phyloP scores from a whole-genome alignment of 2,888 invertebrate genomes.

The Leistus spinibarbis region DNA sequence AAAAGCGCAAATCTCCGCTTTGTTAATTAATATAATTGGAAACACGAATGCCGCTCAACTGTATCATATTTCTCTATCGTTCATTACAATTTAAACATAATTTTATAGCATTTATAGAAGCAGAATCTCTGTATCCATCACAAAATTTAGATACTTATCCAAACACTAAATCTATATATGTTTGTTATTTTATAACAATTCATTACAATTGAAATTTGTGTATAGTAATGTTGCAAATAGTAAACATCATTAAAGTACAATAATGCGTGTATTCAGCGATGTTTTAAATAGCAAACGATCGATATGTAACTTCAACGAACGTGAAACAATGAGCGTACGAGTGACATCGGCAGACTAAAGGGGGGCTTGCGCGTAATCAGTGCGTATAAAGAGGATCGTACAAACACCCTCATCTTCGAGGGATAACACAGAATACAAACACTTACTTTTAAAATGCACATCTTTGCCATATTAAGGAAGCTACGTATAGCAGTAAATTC shows the following conservation, averaged over 20 bases:
- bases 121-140: background rate
- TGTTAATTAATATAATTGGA: slow-evolving; percentile 37
- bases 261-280: too few species aligned
- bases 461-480: too few species aligned
- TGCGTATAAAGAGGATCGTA: slow-evolving; percentile 19
- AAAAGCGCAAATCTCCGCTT: slow-evolving; percentile 36
- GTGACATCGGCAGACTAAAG: background rate
- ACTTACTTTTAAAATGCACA: too few species aligned
- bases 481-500: too few species aligned
- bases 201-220: too few species aligned
- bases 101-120: background rate
- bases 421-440: background rate
- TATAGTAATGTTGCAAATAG: too few species aligned
- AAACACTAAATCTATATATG: too few species aligned
- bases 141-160: too few species aligned
- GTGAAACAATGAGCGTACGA: background rate
- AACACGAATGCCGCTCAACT: slow-evolving; percentile 33
- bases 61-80: slow-evolving; percentile 29
- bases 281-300: slow-evolving; percentile 27
- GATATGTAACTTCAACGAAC: slow-evolving; percentile 2
- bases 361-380: slow-evolving; percentile 1
- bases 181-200: too few species aligned
- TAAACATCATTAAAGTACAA: too few species aligned
- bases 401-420: slow-evolving; percentile 2
- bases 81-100: background rate